Evolutionary conservation across 2,797 vertebrate species (phyloP).

Genomic region (Sylvia borin): DNA sequence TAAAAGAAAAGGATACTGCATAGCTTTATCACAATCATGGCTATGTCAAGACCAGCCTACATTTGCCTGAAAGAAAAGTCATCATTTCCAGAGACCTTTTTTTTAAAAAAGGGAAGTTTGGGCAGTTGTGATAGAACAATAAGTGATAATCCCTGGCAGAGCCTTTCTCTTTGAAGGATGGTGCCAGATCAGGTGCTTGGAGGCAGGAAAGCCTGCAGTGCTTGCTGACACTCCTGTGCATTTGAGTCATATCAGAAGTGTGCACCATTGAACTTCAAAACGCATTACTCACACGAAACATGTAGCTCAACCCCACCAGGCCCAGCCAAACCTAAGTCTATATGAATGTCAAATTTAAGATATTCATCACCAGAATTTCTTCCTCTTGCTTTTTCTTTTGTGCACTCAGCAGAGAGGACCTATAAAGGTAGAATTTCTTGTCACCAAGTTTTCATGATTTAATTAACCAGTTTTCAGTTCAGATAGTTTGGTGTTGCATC

Average conservation of each 20-base stretch:
- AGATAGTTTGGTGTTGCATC: not conserved
- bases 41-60: not conserved
- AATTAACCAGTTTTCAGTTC: not conserved
- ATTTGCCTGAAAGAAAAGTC: not conserved
- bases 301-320: not conserved
- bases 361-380: constrained; percentile 3
- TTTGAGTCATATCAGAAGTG: constrained; percentile 42
- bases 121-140: not conserved
- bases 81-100: not conserved
- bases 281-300: constrained; percentile 37
- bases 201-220: not conserved
- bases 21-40: not conserved
- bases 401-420: not conserved
- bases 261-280: constrained; percentile 40
- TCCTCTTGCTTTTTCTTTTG: not conserved
- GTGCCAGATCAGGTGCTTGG: not conserved
- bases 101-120: not conserved
- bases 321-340: not conserved
- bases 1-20: not conserved
- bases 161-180: not conserved
- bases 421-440: not conserved
- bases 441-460: not conserved
- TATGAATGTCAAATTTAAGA: constrained; percentile 11
- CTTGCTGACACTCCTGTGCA: not conserved
- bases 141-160: not conserved